Conservation (phyloP, 2,797 vertebrate genomes). For the Manis pentadactyla region DNA sequence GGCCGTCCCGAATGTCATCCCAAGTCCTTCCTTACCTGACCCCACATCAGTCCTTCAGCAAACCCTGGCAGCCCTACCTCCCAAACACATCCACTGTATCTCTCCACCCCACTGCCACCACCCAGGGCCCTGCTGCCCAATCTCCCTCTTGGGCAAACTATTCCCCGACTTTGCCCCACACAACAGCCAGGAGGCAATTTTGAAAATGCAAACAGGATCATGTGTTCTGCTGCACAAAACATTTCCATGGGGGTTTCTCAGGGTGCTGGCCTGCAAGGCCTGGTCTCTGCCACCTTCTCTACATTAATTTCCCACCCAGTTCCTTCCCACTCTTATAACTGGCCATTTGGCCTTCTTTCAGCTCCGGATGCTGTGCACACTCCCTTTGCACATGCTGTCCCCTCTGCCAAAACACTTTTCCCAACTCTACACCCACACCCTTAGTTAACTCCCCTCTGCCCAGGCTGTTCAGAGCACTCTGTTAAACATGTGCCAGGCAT, state of each 20-base stretch:
- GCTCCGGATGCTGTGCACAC: background rate
- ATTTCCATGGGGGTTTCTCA: background rate
- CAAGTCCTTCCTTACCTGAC: background rate
- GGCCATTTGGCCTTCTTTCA: background rate
- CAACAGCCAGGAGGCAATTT: background rate
- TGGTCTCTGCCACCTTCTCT: background rate
- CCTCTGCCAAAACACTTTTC: background rate
- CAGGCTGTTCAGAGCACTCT: background rate
- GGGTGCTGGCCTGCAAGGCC: background rate
- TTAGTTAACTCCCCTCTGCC: background rate
- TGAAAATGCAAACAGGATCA: background rate
- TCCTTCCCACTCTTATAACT: background rate
- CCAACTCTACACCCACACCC: background rate
- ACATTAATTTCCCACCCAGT: background rate
- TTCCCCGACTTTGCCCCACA: background rate
- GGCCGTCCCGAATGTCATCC: background rate
- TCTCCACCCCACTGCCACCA: background rate
- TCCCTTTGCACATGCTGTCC: background rate
- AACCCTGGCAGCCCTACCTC: background rate
- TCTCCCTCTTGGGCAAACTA: background rate
- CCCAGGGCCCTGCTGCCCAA: background rate
- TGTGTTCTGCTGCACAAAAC: background rate
- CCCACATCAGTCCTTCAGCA: background rate
- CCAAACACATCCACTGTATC: background rate
- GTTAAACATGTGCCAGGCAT: background rate